Evolutionary conservation across 2,797 vertebrate species (phyloP), one percentile per base, ranked within the genome.

Genomic region (Cuculus canorus): DNA sequence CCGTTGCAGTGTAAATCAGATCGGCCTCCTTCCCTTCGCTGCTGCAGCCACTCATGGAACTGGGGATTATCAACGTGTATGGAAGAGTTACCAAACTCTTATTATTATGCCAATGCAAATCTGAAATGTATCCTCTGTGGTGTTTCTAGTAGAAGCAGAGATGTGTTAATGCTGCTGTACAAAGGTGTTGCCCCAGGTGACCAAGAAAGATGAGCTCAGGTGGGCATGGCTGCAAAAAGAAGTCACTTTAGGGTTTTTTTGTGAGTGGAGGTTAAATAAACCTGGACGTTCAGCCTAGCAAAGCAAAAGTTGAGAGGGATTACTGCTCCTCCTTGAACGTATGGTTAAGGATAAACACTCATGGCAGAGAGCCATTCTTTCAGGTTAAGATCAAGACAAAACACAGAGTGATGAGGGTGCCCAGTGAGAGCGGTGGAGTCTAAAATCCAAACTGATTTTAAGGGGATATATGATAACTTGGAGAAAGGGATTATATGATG

Each of bases 321-420:
- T 80, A 8, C 47, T 65, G 59, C 68, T 70, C 32, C 41, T 76
- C 16, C 43, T 70, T 59, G 43, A 28, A 27, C 2, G 1, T 5
- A 1, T 1, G 14, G 12, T 48, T 54, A 47, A 65, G 68, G 35
- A 57, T 71, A 24, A 69, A n/a, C 0, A 5, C 54, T 35, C 10
- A 2, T 24, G 32, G 32, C 13, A 47, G 15, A 80, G 39, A 94
- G 23, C 2, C 2, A 5, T 60, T 39, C 45, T 66, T 90, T 27
- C 17, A 60, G 61, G 47, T 63, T 24, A 24, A 54, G 16, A 32
- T 69, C 4, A 52, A 64, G 66, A 53, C 17, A 32, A 53, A 54
- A 37, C 4, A 11, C 0, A 0, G 43, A 52, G 13, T 18, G 21
- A 16, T 8, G 41, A 88, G 35, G 17, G 39, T 84, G 79, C 5